Evolutionary conservation across 2,797 vertebrate genomes (phyloP).

Genomic region (Oceanodroma leucorhoa): DNA sequence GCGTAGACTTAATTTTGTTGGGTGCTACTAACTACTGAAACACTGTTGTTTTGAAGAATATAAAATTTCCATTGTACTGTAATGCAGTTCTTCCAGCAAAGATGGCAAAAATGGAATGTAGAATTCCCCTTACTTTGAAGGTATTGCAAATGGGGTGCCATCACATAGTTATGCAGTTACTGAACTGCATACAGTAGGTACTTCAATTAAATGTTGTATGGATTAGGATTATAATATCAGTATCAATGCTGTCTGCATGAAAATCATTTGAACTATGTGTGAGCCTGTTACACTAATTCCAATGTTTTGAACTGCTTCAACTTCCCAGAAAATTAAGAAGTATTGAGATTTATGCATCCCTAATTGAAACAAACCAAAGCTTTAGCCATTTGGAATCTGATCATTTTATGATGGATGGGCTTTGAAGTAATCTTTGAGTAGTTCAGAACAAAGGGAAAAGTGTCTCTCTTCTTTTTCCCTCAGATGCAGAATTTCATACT

Average conservation of each 20-base stretch:
- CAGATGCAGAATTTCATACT: neutral
- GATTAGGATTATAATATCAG: neutral
- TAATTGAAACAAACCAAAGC: neutral
- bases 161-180: neutral
- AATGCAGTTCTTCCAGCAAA: neutral
- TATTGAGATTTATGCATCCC: neutral
- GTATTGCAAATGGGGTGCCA: neutral
- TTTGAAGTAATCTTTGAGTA: neutral
- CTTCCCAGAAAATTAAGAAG: neutral
- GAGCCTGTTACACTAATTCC: neutral
- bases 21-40: neutral
- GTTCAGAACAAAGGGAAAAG: neutral
- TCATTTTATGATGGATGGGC: neutral
- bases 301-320: neutral
- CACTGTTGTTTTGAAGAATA: neutral
- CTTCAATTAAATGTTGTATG: neutral
- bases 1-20: neutral
- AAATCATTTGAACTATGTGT: neutral
- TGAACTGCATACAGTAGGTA: neutral
- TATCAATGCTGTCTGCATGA: neutral
- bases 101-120: neutral
- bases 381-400: neutral
- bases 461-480: neutral
- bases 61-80: neutral
- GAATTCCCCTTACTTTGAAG: neutral